Conservation (phyloP, 64 coral and sea anemone genomes). For the Trachythela sp. region DNA sequence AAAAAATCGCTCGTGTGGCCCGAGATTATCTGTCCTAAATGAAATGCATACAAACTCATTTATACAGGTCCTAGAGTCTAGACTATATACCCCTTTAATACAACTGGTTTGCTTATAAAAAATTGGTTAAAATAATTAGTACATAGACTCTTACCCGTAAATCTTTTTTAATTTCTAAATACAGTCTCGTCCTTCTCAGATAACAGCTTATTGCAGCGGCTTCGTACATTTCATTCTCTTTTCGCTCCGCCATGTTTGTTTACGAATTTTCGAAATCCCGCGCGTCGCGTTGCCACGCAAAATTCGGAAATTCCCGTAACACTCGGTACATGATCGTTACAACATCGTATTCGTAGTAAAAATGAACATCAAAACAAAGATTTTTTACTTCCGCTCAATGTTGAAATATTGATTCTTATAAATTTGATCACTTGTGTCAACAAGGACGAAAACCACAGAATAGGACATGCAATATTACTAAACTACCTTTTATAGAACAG, state of each 20-base stretch:
- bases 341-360: no score
- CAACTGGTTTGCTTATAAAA: no score
- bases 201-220: neutral
- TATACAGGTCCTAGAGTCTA: no score
- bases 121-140: no score
- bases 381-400: neutral
- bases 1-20: no score
- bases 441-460: no score
- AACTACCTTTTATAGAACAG: no score
- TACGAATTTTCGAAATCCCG: conserved; percentile 13
- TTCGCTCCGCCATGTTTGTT: neutral
- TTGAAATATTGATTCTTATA: neutral
- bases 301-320: neutral
- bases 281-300: conserved; percentile 8
- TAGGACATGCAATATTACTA: no score
- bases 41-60: no score
- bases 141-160: neutral
- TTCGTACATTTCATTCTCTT: neutral
- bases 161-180: conserved; percentile 19
- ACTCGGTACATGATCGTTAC: neutral
- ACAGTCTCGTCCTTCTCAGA: neutral
- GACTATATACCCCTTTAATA: no score
- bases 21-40: no score
- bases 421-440: neutral
- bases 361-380: no score